Base-by-base conservation (phyloP, 2,888 invertebrate genomes). In the Latrodectus hesperus region DNA sequence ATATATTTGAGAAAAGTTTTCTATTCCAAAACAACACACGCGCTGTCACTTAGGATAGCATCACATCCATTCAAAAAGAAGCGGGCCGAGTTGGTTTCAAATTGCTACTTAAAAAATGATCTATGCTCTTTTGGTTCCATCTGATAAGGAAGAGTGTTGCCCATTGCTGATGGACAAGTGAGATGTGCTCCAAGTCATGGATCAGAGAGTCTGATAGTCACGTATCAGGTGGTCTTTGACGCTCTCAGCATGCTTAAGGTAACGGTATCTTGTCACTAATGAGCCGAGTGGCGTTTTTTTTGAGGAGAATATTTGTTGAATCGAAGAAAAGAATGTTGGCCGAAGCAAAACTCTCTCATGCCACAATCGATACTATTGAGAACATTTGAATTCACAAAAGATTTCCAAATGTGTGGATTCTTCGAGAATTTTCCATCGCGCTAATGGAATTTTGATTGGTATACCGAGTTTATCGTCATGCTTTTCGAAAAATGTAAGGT, bases 91-190 rank as follows among this genome's bases (percentile, higher is more conserved):
- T 38, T 38, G 38, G 6, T 38, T 38, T 53, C 26, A 70, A 78
- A 78, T 78, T 78, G 78, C 70, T 78, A 70, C 78, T 78, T 78
- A 52, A 53, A 65, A 55, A 38, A 70, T 78, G 78, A 70, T 78
- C n/a, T 70, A 70, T 78, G n/a, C 53, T 70, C 26, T 55, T 60
- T 60, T 14, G 22, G 65, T 16, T 26, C 0, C 12, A 78, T 70
- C 53, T 70, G 78, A 70, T 78, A 78, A 78, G 38, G 10, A 53
- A 51, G 68, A 55, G 65, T 26, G 70, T 60, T 53, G 55, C 55
- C 55, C 53, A 74, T 26, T 26, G 14, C 55, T 68, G 78, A 70
- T 78, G 78, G 68, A 22, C 70, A 78, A n/a, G 16, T 49, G 51
- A 74, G 53, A 70, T 78, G 38, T 16, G 78, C 67, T 77, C 22